Evolutionary conservation across 2,113 vertebrate genomes (phyloP), one percentile per base, ranked within the genome.

Genomic region (Orientallactaga bullata): DNA sequence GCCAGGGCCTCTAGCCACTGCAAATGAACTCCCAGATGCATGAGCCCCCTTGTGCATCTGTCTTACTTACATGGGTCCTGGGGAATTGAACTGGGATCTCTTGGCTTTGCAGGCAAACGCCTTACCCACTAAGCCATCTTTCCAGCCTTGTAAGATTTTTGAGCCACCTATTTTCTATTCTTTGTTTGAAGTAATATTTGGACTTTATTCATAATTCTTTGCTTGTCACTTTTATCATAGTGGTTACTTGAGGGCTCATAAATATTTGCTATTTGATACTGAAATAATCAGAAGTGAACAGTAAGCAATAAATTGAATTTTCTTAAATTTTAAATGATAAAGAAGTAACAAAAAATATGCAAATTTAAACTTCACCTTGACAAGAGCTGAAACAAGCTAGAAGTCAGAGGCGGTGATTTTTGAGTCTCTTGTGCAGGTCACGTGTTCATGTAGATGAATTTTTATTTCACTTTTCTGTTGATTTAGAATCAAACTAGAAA

Each of bases 401-500:
- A 89, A 93, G 28, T 63, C 32, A 74, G 42, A 88, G 78, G 23
- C 37, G 77, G 63, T 77, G 66, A 23, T 60, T 39, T 78, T 2
- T 69, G 16, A 80, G 61, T 72, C 84, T 16, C 72, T 83, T 32
- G 7, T 32, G 4, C 6, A 35, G 17, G 15, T 24, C 66, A 30
- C 55, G 30, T 7, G n/a, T 73, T 88, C 12, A 23, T 58, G 37
- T 68, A 17, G 11, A 11, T 80, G 21, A 66, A 24, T 95, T 95
- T 78, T 82, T 74, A 69, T 83, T 90, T 28, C 13, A 47, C 85
- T 88, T 91, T 65, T 66, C 39, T 93, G 2, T 79, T 16, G 58
- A 78, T 55, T 93, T 91, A 80, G 65, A 96, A 78, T 85, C 74
- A 80, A 58, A 20, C 85, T 81, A 42, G 39, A 35, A 16, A 60